Base-by-base conservation (phyloP, 1,140 invertebrate species). In the roundworm (Caenorhabditis elegans) region DNA sequence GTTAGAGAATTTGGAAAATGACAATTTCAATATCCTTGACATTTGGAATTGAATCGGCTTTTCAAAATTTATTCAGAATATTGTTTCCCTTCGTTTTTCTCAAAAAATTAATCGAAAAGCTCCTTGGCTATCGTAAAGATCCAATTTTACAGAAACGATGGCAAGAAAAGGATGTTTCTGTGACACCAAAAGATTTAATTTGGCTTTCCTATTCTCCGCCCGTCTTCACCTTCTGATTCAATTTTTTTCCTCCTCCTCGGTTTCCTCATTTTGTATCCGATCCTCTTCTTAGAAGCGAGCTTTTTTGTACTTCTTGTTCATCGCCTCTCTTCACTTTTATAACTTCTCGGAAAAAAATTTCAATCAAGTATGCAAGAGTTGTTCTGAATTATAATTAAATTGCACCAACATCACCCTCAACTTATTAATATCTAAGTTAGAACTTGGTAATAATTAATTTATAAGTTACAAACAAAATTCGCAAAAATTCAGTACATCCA, bases 151-250 rank as follows among this genome's bases (percentile, higher is more conserved):
- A 39, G 34, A 70, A 39, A 53, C n/a, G n/a, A 70, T 39, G 34
- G 22, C 31, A n/a, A 24, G n/a, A 39, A 13, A 28, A 39, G 17
- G 34, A 39, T 36, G 31, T 39, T 70, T 70, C 31, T 70, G 60
- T 70, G 60, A 70, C 31, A 22, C 34, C 60, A 70, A 70, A 70
- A 39, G 19, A 70, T 70, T 70, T 70, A 39, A 70, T 70, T 70
- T 70, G 31, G 34, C 34, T 39, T 70, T 70, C 34, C 34, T 19
- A 70, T 70, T 70, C 31, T 70, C n/a, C 60, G 36, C 26, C 26
- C n/a, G 17, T 70, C 34, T 36, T 70, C 34, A 70, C 60, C 60
- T 70, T 70, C 31, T 19, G 60, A 70, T 70, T 70, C 60, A 70
- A 70, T 22, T 70, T 39, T 65, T 39, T 70, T 43, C 34, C 43